These are phyloP conservation scores for Ptychochromis oligacanthus DNA, from an alignment of 2,113 vertebrate genomes.

Conservation along the genomic window DNA sequence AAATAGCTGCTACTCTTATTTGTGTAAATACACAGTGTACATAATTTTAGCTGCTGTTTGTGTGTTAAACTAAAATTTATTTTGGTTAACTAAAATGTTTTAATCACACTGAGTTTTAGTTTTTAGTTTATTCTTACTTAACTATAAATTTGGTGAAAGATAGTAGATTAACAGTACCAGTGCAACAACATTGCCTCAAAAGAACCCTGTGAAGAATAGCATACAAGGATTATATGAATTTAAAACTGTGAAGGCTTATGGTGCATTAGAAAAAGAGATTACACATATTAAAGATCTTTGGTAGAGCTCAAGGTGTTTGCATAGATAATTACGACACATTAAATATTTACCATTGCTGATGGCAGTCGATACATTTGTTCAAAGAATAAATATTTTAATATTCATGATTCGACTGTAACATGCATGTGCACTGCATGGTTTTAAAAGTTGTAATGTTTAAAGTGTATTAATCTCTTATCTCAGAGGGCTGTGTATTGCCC, in stretches of 20 bases:
- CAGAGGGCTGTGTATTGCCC: not conserved
- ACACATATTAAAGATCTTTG: not conserved
- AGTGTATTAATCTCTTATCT: not conserved
- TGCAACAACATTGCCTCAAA: not conserved
- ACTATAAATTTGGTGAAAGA: not conserved
- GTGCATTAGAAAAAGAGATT: not conserved
- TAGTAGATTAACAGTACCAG: not conserved
- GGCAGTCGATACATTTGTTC: not conserved
- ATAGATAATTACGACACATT: not conserved
- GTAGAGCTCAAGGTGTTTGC: not conserved
- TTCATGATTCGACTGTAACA: not conserved
- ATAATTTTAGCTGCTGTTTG: not conserved
- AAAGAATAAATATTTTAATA: not conserved
- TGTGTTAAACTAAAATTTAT: not conserved
- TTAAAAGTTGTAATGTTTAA: not conserved
- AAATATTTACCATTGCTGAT: constrained; percentile 6
- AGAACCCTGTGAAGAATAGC: not conserved
- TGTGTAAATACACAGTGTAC: not conserved
- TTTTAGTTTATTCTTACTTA: not conserved
- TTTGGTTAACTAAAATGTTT: not conserved
- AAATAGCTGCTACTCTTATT: not conserved
- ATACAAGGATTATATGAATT: not conserved
- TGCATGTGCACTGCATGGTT: not conserved
- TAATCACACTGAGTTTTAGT: not conserved
- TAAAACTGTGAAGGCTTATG: not conserved